These are phyloP conservation scores for Drepanosiphum platanoidis DNA, from an alignment of 2,888 invertebrate species.

Conservation along the genomic window DNA sequence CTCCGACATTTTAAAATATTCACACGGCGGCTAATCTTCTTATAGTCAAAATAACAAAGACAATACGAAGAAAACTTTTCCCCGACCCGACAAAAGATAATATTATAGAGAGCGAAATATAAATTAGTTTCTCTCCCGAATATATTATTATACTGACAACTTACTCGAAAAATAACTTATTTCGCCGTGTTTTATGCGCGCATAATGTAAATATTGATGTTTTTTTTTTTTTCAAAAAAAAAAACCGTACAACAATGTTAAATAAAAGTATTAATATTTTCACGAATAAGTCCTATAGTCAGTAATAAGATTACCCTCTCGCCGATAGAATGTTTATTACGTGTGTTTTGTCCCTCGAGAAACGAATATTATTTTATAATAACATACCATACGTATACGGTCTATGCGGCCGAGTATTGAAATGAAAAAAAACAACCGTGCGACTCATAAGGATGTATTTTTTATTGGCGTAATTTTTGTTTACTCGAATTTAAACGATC, in stretches of 20 bases:
- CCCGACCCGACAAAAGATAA: conserved; percentile 18
- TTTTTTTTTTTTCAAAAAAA: no score
- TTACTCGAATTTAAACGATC: not conserved
- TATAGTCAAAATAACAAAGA: conserved; percentile 51
- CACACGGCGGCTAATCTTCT: conserved; percentile 43
- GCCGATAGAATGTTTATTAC: no score
- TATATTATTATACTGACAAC: not conserved
- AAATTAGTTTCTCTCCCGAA: conserved; percentile 39
- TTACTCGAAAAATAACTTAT: not conserved
- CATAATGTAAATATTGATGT: not conserved
- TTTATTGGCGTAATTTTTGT: not conserved
- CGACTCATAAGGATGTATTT: no score
- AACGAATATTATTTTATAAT: no score
- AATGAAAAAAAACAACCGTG: no score
- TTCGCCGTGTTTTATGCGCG: not conserved
- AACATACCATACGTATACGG: no score
- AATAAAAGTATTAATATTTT: not conserved
- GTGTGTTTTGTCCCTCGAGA: no score
- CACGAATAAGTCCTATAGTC: no score
- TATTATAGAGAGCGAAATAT: conserved; percentile 37
- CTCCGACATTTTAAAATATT: conserved; percentile 46
- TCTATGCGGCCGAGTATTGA: no score
- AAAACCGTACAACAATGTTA: not conserved
- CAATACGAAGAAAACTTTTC: conserved; percentile 40
- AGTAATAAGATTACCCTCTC: no score